A percentile compares a stretch with the other conserved stretches of the same genome.
These are phyloP conservation scores for Coronaproctus castanopsis DNA, from an alignment of 2,888 invertebrate genomes.

Conservation along the genomic window DNA sequence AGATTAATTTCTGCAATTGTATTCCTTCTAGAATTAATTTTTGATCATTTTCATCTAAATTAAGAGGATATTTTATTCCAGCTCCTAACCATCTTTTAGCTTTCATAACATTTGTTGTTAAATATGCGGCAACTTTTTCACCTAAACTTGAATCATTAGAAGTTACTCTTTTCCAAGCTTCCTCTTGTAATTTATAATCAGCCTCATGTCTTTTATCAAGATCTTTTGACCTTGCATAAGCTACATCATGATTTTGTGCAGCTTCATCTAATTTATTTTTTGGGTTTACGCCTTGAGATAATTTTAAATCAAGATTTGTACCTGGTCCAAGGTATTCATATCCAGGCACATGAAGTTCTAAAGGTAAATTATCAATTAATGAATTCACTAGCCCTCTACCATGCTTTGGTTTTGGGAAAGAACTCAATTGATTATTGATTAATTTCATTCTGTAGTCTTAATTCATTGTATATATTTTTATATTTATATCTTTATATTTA, in stretches of 20 bases:
- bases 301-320: constrained; percentile 10
- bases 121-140: constrained; percentile 10
- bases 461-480: too few relatives aligned
- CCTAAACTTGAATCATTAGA: constrained; percentile 10
- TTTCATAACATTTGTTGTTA: constrained; percentile 12
- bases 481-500: too few relatives aligned
- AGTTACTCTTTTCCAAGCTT: constrained; percentile 13
- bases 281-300: constrained; percentile 7
- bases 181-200: constrained; percentile 8
- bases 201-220: constrained; percentile 10
- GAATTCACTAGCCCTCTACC: constrained; percentile 10
- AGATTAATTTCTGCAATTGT: too few relatives aligned
- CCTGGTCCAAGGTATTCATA: constrained; percentile 11
- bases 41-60: neutral
- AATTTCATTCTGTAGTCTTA: too few relatives aligned
- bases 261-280: constrained; percentile 6
- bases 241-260: constrained; percentile 8
- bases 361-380: constrained; percentile 12
- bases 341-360: constrained; percentile 11
- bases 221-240: constrained; percentile 5
- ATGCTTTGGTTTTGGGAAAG: neutral
- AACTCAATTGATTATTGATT: too few relatives aligned
- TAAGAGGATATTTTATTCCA: constrained; percentile 6
- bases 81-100: constrained; percentile 7
- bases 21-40: neutral